Conservation (phyloP, 2,888 invertebrate species). For the Galerucella calmariensis region DNA sequence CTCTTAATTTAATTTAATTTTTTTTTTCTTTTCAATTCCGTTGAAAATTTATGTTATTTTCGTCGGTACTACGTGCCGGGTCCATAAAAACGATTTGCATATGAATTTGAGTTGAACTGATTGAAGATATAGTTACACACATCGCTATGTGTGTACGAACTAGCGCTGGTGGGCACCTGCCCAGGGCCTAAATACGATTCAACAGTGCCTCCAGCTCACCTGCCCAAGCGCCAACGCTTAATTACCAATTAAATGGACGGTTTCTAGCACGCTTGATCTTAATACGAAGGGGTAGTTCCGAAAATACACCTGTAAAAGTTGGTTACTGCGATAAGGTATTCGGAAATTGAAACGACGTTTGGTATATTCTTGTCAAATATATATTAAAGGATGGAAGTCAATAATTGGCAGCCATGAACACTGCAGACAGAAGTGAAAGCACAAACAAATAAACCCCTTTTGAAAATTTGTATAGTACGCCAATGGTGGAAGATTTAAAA, state of each 20-base stretch:
- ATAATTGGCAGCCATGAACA: no score
- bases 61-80: background rate
- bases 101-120: slow-evolving; percentile 35
- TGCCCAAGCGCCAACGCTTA: slow-evolving; percentile 49
- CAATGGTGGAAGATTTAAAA: no score
- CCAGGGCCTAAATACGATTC: slow-evolving; percentile 42
- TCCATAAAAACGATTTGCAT: slow-evolving; percentile 26
- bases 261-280: slow-evolving; percentile 46
- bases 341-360: background rate
- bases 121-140: slow-evolving; percentile 40
- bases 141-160: slow-evolving; percentile 9
- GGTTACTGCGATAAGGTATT: slow-evolving; percentile 37
- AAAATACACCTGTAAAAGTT: slow-evolving; percentile 44
- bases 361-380: slow-evolving; percentile 11
- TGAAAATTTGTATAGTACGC: no score
- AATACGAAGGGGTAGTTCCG: slow-evolving; percentile 46
- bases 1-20: background rate
- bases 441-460: no score
- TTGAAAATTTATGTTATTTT: background rate
- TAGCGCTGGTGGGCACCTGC: slow-evolving; percentile 45
- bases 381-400: no score
- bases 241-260: slow-evolving; percentile 50
- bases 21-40: background rate
- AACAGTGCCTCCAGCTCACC: slow-evolving; percentile 45
- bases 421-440: no score